Evolutionary conservation across 2,113 vertebrate species (phyloP), one percentile per base, ranked within the genome.

Genomic region (Guaruba guarouba): DNA sequence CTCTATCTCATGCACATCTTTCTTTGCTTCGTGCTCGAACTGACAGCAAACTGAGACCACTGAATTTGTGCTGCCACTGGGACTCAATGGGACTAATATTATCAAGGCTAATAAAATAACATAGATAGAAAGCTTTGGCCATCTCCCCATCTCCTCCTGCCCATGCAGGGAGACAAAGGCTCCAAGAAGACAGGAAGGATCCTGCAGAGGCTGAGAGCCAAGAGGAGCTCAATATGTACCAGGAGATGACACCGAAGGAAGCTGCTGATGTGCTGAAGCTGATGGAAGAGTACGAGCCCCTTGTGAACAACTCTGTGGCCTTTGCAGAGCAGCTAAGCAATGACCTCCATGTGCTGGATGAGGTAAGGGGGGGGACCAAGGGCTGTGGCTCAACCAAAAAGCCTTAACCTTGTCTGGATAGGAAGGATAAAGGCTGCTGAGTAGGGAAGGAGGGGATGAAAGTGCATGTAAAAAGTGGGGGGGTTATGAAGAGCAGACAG

Each of bases 241-340:
- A 96, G 93, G 96, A 92, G 88, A 67, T 96, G 96, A 93, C 88
- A 10, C 33, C 88, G 0, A 93, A 83, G 63, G 97, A 97, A 75
- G 92, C 96, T 2, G 41, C 43, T 0, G 95, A 92, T 2, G 35
- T 95, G 61, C 11, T 96, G 93, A 83, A 57, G 76, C 85, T 97
- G 88, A 84, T 95, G 96, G 93, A 97, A 74, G 81, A 97, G 82
- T 76, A 96, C 0, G 22, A 97, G 63, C 79, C 92, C 28, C 91
- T 95, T 2, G 52, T 96, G 77, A 92, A 70, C 68, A 92, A 84
- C 57, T 92, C 94, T 0, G 9, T 93, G 90, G 94, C 96, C 77
- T 97, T 97, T 16, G 44, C 87, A 3, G 94, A 97, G 93, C 92
- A 71, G 74, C 88, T 97, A 8, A 92, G 63, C 41, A 87, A 7